phyloP scores from a whole-genome alignment of 2,888 invertebrate genomes.

The Gortyna flavago region DNA sequence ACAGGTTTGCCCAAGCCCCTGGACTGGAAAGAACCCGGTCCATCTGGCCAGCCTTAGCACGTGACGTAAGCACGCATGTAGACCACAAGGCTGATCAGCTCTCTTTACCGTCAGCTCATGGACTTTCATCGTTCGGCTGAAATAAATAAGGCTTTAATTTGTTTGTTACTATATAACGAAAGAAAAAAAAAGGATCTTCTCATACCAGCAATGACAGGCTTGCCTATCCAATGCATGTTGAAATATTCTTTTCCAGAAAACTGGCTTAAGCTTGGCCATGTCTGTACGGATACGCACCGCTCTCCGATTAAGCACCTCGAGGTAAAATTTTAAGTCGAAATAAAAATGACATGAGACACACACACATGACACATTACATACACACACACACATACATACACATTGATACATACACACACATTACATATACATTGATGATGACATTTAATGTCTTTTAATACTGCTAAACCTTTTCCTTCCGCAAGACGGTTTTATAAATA shows the following conservation, averaged over 20 bases:
- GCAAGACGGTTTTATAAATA: background rate
- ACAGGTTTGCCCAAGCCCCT: constrained; percentile 64
- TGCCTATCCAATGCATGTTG: constrained; percentile 5
- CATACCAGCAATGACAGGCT: constrained; percentile 19
- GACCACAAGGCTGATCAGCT: constrained; percentile 56
- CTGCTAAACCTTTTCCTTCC: too few species aligned
- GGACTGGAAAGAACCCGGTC: constrained; percentile 75
- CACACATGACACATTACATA: too few species aligned
- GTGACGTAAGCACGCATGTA: constrained; percentile 70
- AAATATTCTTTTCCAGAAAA: constrained; percentile 8
- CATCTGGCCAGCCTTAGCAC: constrained; percentile 72
- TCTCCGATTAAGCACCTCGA: background rate
- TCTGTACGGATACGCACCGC: accelerated
- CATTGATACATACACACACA: too few species aligned
- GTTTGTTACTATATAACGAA: background rate
- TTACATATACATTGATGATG: too few species aligned
- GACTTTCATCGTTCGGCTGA: constrained; percentile 49
- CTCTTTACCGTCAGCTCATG: constrained; percentile 28
- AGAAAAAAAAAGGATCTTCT: background rate
- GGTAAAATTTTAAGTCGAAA: background rate
- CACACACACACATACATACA: too few species aligned
- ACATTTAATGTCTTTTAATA: too few species aligned
- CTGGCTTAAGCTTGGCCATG: background rate
- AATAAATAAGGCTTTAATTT: constrained; percentile 25
- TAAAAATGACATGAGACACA: too few species aligned